Evolutionary conservation across 2,797 vertebrate genomes (phyloP).

Genomic region (Anas acuta): DNA sequence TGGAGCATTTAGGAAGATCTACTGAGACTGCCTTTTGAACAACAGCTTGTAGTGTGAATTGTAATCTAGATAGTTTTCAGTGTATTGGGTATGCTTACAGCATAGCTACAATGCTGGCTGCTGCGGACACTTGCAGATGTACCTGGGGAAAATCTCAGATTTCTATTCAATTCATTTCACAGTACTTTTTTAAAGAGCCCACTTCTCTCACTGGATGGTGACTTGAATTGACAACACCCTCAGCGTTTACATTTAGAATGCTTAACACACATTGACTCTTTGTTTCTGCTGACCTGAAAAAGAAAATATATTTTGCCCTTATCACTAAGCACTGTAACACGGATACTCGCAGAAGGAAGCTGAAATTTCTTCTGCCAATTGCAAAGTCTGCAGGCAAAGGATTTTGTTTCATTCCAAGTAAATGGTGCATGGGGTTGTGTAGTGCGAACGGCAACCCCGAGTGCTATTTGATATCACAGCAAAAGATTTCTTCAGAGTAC

Average conservation of each 20-base stretch:
- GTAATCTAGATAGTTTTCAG: neutral
- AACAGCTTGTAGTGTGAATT: neutral
- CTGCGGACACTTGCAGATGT: neutral
- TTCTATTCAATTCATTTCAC: neutral
- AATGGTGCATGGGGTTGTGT: neutral
- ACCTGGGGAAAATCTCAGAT: neutral
- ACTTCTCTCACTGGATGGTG: neutral
- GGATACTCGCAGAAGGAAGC: neutral
- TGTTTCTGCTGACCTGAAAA: neutral
- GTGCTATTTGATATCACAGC: slow-evolving; percentile 17
- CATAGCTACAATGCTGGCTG: accelerated
- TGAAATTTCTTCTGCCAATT: slow-evolving; percentile 9
- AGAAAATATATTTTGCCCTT: neutral
- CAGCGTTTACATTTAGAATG: neutral
- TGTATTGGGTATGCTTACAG: neutral
- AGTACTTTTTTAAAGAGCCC: neutral
- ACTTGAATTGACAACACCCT: neutral
- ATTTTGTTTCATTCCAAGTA: slow-evolving; percentile 61
- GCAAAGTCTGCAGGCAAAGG: slow-evolving; percentile 27
- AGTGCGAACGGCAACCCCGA: slow-evolving; percentile 33
- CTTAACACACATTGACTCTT: neutral
- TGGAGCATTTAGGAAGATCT: neutral
- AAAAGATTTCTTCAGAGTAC: slow-evolving; percentile 30
- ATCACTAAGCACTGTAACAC: neutral
- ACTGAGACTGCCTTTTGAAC: neutral